These are phyloP conservation scores for Ophioninae sp. DNA, from an alignment of 2,888 invertebrate species.

Conservation along the genomic window DNA sequence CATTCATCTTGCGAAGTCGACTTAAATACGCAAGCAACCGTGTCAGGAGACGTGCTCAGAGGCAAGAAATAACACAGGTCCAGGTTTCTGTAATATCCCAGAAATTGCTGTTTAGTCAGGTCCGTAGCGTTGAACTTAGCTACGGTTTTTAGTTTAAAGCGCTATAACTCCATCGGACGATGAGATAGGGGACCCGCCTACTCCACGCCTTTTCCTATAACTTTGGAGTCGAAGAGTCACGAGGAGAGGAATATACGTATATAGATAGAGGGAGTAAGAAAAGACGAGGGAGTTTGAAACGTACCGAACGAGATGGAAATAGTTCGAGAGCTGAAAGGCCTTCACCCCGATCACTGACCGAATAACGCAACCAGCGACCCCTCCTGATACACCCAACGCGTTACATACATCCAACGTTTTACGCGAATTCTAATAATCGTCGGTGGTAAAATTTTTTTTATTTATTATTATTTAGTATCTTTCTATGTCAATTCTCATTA, in stretches of 20 bases:
- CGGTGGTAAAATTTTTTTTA: too few relatives aligned
- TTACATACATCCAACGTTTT: constrained; percentile 21
- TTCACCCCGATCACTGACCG: constrained; percentile 62
- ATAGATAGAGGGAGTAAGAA: constrained; percentile 2
- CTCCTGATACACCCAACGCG: constrained; percentile 6
- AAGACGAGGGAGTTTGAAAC: not conserved
- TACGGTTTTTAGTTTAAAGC: constrained; percentile 71
- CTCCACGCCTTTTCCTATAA: constrained; percentile 75
- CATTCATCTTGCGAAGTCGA: constrained; percentile 3
- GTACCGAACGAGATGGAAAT: constrained; percentile 27
- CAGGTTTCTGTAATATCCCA: constrained; percentile 49
- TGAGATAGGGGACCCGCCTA: constrained; percentile 77
- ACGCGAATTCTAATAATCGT: not conserved
- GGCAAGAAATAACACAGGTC: constrained; percentile 27
- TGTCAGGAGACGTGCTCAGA: not conserved
- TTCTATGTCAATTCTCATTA: not conserved
- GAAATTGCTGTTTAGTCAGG: constrained; percentile 55
- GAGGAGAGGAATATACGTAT: not conserved
- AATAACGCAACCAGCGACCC: constrained; percentile 54
- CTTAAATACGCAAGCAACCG: not conserved
- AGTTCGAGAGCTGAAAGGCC: constrained; percentile 47
- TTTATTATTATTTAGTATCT: constrained; percentile 36
- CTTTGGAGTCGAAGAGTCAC: constrained; percentile 57
- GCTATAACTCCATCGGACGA: constrained; percentile 77
- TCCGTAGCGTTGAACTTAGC: constrained; percentile 61